Evolutionary conservation across 2,797 vertebrate genomes (phyloP).

Genomic region (Ficedula albicollis): DNA sequence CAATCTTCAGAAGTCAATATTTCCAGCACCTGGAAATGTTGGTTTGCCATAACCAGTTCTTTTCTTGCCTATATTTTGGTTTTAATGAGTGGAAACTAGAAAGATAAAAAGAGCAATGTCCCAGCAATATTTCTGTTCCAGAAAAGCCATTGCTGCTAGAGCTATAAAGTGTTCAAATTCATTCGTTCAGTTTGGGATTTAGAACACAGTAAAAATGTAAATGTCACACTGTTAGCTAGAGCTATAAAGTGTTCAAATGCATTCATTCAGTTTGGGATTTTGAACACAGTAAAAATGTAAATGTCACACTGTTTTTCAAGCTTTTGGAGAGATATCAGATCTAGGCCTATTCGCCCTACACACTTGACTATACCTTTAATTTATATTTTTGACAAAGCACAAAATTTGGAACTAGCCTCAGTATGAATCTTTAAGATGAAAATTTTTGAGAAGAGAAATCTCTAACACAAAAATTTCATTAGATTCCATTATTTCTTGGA

Average conservation of each 20-base stretch:
- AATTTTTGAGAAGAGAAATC: neutral
- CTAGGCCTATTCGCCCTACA: neutral
- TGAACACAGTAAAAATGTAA: neutral
- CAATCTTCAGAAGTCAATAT: neutral
- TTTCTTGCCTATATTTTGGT: neutral
- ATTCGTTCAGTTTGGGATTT: neutral
- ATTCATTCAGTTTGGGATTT: neutral
- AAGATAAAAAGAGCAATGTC: neutral
- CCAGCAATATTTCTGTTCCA: neutral
- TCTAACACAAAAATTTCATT: neutral
- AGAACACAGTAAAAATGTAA: neutral
- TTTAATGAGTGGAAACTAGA: neutral
- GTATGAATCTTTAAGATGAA: neutral
- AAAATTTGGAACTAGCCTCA: neutral
- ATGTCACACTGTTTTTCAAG: neutral
- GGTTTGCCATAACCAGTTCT: neutral
- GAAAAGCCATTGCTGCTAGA: neutral
- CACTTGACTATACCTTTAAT: neutral
- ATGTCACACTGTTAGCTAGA: neutral
- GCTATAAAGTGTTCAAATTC: neutral
- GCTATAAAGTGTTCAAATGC: neutral
- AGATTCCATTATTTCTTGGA: neutral
- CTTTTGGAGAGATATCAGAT: neutral
- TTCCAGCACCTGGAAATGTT: neutral
- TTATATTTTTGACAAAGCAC: neutral